phyloP scores from a whole-genome alignment of 2,797 vertebrate species.

The Sebastiscus albofasciatus region DNA sequence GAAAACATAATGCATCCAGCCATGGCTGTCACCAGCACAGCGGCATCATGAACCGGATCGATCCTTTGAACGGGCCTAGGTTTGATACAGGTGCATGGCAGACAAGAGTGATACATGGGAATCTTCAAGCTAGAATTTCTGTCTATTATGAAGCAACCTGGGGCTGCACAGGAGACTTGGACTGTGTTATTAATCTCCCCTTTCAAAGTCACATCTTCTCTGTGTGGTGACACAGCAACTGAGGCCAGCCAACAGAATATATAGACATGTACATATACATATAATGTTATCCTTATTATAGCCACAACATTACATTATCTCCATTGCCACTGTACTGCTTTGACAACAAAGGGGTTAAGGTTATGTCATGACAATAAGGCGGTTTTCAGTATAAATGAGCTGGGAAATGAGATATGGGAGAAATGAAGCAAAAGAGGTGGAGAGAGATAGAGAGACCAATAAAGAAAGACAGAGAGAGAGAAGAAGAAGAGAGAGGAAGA shows the following conservation, averaged over 20 bases:
- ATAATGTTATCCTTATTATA: not conserved
- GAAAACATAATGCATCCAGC: too few relatives aligned
- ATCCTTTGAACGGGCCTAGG: not conserved
- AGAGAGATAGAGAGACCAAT: not conserved
- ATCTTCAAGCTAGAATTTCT: not conserved
- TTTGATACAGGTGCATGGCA: not conserved
- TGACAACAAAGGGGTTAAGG: not conserved
- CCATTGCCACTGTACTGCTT: not conserved
- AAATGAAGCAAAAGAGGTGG: not conserved
- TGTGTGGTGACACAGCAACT: not conserved
- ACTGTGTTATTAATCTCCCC: not conserved
- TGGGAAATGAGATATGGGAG: not conserved
- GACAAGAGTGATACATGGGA: not conserved
- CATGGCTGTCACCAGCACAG: too few relatives aligned
- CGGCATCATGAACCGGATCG: not conserved
- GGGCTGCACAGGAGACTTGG: not conserved
- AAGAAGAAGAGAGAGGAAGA: slow-evolving; percentile 3
- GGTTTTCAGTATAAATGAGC: slow-evolving; percentile 2
- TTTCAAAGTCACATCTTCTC: not conserved
- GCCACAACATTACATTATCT: not conserved
- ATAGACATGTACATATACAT: not conserved
- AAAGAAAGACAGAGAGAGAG: not conserved
- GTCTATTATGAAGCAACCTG: not conserved
- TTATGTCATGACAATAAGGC: not conserved
- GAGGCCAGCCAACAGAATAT: not conserved